Base-by-base conservation (phyloP, 2,113 vertebrate genomes). In the Phalacrocorax carbo region DNA sequence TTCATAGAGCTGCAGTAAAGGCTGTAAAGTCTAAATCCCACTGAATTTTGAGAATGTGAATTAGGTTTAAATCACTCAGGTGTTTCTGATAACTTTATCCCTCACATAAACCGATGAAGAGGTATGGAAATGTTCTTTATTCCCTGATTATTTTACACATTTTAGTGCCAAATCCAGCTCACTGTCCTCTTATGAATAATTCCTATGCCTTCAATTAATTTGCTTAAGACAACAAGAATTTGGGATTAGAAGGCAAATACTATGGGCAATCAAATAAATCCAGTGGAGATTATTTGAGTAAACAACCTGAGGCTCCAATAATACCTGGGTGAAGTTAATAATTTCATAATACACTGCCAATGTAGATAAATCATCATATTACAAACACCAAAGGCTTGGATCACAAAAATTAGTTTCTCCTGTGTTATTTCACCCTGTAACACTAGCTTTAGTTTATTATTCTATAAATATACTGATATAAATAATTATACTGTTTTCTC, bases 221-320 rank as follows among this genome's bases (percentile, higher is more conserved):
- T 94, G 81, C 78, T 88, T 96, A 85, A 94, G 61, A 85, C 54
- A 92, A 97, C 65, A 89, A 61, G n/a, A 89, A 87, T 91, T 89
- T 91, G 25, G 69, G 69, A 88, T 96, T 95, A 95, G 62, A 25
- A 89, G 9, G 11, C 65, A 95, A 92, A 97, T 95, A 84, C 83
- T 57, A 65, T 7, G 60, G 70, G 62, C 42, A 83, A 78, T 86
- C 38, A 71, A 92, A 92, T 36, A 93, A 93, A 93, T 3, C 1
- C 46, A 77, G 58, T 46, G 51, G 71, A 94, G 95, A 82, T 48
- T 69, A 81, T 66, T 66, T 5, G 23, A 83, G 54, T 76, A 62
- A 83, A 96, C n/a, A 88, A 93, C 64, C 73, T 80, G 54, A 82
- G 61, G 58, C 52, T 89, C 32, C 44, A 84, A 64, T 38, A 88